Base-by-base conservation (phyloP, 2,888 invertebrate genomes). In the Andrena praecox region DNA sequence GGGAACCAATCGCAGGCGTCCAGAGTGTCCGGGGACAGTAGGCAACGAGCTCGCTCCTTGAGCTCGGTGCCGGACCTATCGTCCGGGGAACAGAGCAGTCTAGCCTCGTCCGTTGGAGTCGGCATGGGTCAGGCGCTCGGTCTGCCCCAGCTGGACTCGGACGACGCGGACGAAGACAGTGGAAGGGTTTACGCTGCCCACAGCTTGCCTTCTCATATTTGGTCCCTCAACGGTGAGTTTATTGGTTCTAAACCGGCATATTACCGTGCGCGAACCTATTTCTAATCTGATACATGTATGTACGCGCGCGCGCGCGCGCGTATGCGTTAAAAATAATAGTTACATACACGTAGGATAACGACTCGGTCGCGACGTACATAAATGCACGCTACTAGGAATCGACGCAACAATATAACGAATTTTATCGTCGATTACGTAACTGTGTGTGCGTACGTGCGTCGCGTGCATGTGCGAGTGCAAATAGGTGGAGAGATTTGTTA, bases 121-220 rank as follows among this genome's bases (percentile, higher is more conserved):
- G 56, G 96, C 95, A 85, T 96, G 95, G 80, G 96, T 95, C 91
- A 96, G 95, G 92, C 96, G 95, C 72, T 97, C 95, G 94, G 96
- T 96, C 67, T 97, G 96, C 95, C 96, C 95, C 93, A 96, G 96
- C 92, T 96, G 95, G 85, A 96, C 64, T 89, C 96, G 67, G 97
- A 97, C 91, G 97, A 97, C 89, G 95, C 95, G 68, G 95, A 94
- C 77, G 93, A 95, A 80, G 95, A 95, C 80, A 93, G 94, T 52
- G 94, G 94, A 76, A 97, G 97, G 80, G 97, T 98, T 50, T 98
- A 97, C 93, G 97, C 98, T 82, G 97, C 98, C 90, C 98, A 98
- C 94, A 98, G 98, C 91, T 95, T 98, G 95, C 98, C 98, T 93
- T 97, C 98, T 90, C 98, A 98, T 95, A 97, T 98, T 95, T 98